Evolutionary conservation across 2,797 vertebrate species (phyloP), one percentile per base, ranked within the genome.

Genomic region (Margarornis squamiger): DNA sequence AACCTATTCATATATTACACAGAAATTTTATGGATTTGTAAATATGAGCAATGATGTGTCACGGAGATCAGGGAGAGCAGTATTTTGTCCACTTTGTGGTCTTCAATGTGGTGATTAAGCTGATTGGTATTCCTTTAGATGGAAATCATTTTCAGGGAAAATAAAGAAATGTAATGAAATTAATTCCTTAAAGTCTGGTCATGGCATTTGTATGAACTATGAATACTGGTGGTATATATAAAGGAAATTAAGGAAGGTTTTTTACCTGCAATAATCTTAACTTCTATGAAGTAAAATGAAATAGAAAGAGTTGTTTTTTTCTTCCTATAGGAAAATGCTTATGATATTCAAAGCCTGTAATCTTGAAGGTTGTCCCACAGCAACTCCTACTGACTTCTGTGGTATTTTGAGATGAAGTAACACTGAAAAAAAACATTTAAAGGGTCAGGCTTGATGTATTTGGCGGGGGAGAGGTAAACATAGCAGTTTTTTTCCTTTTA

Each of bases 81-180:
- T 13, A 74, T 10, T 77, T 46, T 87, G 67, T n/a, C 63, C 19
- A 57, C 48, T 63, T 65, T 48, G 8, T 87, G 41, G 1, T 57
- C 91, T 93, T 77, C 4, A 4, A 36, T 83, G 21, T 39, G 67
- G 18, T 91, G 67, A 49, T 82, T 73, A 92, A 79, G 43, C 36
- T 76, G 29, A 48, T 18, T 62, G 59, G 15, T 79, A 29, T 71
- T 77, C 7, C 43, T 79, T 67, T 54, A 91, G 34, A 24, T 89
- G 20, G 26, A 82, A 93, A 71, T 76, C 0, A 34, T 78, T 90
- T 93, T 84, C 29, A 66, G 51, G 18, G 2, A 22, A 45, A 73
- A 52, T 55, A 82, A 19, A 46, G 6, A 75, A 66, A 43, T 29
- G 1, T 51, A 71, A 39, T 17, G 0, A 11, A 63, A 43, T 51